A percentile compares a stretch with the other conserved stretches of the same genome.
phyloP scores from a whole-genome alignment of 2,888 invertebrate genomes.

The Marasmarcha lunaedactyla region DNA sequence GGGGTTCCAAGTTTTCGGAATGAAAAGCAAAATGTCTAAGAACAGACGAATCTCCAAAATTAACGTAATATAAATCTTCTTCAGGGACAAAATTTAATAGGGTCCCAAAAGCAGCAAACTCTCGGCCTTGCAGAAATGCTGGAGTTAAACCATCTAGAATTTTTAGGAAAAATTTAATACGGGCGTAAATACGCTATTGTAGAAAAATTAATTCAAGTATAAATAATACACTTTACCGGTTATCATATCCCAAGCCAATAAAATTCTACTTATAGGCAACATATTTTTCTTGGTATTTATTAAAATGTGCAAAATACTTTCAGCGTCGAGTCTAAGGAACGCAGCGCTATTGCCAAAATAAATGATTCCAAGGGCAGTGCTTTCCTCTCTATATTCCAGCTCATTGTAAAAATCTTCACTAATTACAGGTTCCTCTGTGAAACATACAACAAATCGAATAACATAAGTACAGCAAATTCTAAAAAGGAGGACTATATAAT shows the following conservation, averaged over 20 bases:
- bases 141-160: constrained; percentile 54
- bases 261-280: constrained; percentile 39
- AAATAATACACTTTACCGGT: constrained; percentile 49
- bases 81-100: constrained; percentile 49
- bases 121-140: constrained; percentile 49
- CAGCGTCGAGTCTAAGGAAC: constrained; percentile 49
- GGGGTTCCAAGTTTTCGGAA: constrained; percentile 29
- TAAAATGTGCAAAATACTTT: constrained; percentile 47
- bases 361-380: constrained; percentile 51
- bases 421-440: constrained; percentile 1
- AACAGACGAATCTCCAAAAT: constrained; percentile 52
- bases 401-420: constrained; percentile 56
- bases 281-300: constrained; percentile 35
- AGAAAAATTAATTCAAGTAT: too few relatives aligned
- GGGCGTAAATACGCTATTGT: too few relatives aligned
- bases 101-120: constrained; percentile 41
- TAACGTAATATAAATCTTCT: constrained; percentile 54
- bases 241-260: constrained; percentile 55
- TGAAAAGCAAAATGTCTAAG: constrained; percentile 38
- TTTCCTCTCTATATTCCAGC: constrained; percentile 34
- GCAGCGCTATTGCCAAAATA: constrained; percentile 48
- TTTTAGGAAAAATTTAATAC: too few relatives aligned
- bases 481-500: too few relatives aligned
- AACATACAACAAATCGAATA: too few relatives aligned
- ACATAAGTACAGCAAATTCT: too few relatives aligned